phyloP scores from a whole-genome alignment of 2,888 invertebrate species.

The Melieria picta region DNA sequence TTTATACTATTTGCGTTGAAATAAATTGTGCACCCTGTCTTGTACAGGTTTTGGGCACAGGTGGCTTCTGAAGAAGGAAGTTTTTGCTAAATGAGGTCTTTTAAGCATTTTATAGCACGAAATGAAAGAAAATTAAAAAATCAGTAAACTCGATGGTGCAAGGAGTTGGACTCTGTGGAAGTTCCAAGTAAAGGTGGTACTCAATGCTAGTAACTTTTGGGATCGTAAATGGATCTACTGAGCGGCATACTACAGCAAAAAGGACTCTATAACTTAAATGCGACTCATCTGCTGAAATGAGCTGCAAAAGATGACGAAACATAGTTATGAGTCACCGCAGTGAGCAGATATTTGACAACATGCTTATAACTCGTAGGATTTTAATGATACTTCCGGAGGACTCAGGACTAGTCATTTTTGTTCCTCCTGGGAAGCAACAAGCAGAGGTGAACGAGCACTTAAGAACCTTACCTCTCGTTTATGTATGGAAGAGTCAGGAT shows the following conservation, averaged over 20 bases:
- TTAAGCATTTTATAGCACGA: too few relatives aligned
- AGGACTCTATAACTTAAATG: constrained; percentile 43
- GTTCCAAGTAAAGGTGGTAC: constrained; percentile 18
- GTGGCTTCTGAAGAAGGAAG: too few relatives aligned
- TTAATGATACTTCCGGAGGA: constrained; percentile 47
- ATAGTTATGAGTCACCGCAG: constrained; percentile 39
- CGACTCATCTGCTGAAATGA: constrained; percentile 41
- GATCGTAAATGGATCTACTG: too few relatives aligned
- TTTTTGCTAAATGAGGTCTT: too few relatives aligned
- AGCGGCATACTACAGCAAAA: not conserved
- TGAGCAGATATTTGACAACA: constrained; percentile 40
- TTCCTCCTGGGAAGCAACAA: constrained; percentile 45
- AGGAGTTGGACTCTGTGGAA: constrained; percentile 28
- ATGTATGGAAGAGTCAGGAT: constrained; percentile 43
- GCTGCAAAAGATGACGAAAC: constrained; percentile 36
- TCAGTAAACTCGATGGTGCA: constrained; percentile 17
- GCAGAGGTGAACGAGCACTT: constrained; percentile 44
- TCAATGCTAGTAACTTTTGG: too few relatives aligned
- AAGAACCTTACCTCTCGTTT: constrained; percentile 44
- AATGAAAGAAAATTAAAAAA: not conserved
- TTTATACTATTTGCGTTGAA: too few relatives aligned
- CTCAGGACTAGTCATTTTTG: constrained; percentile 44
- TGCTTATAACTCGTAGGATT: constrained; percentile 48
- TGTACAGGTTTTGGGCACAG: too few relatives aligned
- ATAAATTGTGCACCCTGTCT: too few relatives aligned